Evolutionary conservation across 1,140 invertebrate species (phyloP).

Genomic region (Lucilia cuprina): DNA sequence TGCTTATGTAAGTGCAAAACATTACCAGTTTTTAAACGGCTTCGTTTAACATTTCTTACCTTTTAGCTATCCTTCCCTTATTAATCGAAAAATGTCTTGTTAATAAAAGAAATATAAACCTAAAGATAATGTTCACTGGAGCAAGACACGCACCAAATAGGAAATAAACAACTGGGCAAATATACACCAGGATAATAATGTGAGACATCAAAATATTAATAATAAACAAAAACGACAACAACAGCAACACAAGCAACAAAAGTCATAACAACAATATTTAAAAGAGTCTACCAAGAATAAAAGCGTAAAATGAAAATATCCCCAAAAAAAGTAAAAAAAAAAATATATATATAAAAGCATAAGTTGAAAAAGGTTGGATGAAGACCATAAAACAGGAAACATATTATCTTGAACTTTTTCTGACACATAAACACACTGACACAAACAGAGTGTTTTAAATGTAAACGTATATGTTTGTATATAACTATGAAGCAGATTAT

Average conservation of each 20-base stretch:
- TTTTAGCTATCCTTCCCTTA: neutral
- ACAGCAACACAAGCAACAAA: no score
- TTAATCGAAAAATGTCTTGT: neutral
- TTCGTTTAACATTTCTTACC: no score
- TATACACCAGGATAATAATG: slow-evolving; percentile 14
- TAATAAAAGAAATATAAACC: neutral
- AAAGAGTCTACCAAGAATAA: neutral
- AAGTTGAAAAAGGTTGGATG: neutral
- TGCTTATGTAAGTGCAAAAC: no score
- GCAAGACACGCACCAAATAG: neutral
- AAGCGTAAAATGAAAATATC: neutral
- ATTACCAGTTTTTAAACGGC: no score
- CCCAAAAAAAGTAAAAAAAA: no score
- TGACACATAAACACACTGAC: neutral
- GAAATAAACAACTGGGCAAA: slow-evolving; percentile 9
- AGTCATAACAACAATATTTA: neutral
- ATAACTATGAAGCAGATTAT: no score
- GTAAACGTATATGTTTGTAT: no score
- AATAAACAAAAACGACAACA: neutral
- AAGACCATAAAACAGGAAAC: slow-evolving; percentile 1
- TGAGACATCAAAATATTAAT: slow-evolving; percentile 7
- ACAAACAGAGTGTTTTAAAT: neutral
- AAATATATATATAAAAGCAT: neutral
- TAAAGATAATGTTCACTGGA: neutral
- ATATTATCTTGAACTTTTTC: neutral